Conservation (phyloP, 2,113 vertebrate genomes). For the Corynorhinus townsendii region DNA sequence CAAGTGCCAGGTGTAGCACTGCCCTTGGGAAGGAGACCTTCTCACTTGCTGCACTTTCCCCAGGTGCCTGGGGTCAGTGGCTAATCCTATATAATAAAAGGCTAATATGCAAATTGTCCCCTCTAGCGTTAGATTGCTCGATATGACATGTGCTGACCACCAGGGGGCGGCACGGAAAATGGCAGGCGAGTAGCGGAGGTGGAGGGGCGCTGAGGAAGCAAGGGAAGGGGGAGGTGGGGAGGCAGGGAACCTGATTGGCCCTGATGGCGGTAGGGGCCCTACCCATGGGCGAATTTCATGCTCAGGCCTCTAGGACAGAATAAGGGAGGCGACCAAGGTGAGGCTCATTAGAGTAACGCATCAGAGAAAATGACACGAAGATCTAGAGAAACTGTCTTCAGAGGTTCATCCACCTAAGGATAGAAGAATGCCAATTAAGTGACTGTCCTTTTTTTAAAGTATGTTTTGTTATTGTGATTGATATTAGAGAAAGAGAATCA, state of each 20-base stretch:
- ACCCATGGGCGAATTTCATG: too few species aligned
- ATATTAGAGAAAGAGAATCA: too few species aligned
- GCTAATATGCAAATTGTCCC: too few species aligned
- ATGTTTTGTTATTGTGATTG: too few species aligned
- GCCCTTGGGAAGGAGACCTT: slow-evolving; percentile 9
- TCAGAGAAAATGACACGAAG: slow-evolving; percentile 62
- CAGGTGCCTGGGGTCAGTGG: slow-evolving; percentile 74
- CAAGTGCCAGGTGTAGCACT: slow-evolving; percentile 50
- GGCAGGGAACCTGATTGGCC: too few species aligned
- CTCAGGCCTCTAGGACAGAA: slow-evolving; percentile 5
- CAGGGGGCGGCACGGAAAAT: too few species aligned
- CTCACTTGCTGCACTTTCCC: neutral
- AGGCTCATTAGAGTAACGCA: slow-evolving; percentile 53
- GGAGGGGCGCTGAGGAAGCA: too few species aligned
- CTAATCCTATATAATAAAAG: slow-evolving; percentile 42
- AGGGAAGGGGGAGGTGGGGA: too few species aligned
- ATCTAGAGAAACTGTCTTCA: slow-evolving; percentile 41
- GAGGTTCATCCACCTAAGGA: slow-evolving; percentile 4
- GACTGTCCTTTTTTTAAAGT: neutral
- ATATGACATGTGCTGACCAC: too few species aligned
- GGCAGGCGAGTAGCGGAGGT: too few species aligned
- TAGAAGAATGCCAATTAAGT: neutral
- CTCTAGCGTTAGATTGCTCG: accelerated
- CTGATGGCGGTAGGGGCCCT: too few species aligned
- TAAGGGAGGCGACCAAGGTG: slow-evolving; percentile 61